Conservation (phyloP, 2,113 vertebrate genomes). For the Eonycteris spelaea region DNA sequence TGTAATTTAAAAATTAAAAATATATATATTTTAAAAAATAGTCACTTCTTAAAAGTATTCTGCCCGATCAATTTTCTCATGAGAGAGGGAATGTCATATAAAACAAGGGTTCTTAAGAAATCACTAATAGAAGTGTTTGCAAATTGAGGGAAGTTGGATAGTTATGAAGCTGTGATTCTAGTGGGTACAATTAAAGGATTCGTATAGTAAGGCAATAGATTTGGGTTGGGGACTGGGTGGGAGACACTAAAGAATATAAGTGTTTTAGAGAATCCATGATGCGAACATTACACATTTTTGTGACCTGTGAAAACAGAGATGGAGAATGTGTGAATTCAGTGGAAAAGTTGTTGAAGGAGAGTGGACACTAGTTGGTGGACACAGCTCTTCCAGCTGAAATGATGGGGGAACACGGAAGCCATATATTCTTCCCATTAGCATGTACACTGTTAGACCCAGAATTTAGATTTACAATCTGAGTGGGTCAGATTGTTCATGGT, state of each 20-base stretch:
- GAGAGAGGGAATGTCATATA: background rate
- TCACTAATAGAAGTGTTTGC: background rate
- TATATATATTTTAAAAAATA: background rate
- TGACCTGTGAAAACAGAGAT: background rate
- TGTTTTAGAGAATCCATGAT: background rate
- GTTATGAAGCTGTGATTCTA: background rate
- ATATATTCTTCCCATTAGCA: background rate
- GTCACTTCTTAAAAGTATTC: background rate
- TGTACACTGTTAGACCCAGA: background rate
- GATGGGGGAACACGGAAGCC: background rate
- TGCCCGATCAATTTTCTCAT: background rate
- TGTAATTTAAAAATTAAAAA: too few relatives aligned
- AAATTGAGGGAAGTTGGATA: background rate
- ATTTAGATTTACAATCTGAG: background rate
- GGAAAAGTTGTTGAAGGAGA: background rate
- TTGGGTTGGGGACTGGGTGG: background rate
- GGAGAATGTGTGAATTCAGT: background rate
- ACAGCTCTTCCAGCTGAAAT: background rate
- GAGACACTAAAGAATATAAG: background rate
- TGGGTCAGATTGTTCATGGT: background rate
- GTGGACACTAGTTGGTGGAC: rapidly evolving
- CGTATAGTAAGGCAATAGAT: background rate
- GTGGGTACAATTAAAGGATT: background rate
- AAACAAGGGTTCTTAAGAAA: background rate
- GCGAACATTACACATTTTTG: background rate